Conservation (phyloP, 2,113 vertebrate genomes). For the Scytalopus superciliaris region DNA sequence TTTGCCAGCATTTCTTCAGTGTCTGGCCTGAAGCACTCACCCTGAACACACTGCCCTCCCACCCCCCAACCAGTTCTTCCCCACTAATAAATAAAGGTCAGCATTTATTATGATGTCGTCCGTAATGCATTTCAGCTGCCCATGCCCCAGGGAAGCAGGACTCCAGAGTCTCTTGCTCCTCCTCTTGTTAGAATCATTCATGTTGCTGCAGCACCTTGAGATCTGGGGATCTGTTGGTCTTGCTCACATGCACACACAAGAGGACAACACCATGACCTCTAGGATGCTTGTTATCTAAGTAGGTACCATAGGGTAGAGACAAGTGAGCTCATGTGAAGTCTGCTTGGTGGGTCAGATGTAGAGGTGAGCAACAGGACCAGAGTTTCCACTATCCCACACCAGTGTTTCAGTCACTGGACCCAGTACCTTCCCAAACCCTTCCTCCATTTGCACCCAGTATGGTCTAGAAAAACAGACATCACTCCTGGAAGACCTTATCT, state of each 20-base stretch:
- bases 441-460: not conserved
- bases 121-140: not conserved
- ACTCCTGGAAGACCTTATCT: not conserved
- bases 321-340: not conserved
- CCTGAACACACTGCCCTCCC: not conserved
- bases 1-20: not conserved
- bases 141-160: fast-evolving
- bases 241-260: not conserved
- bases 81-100: not conserved
- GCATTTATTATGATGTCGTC: not conserved
- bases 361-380: not conserved
- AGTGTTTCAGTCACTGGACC: not conserved
- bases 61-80: not conserved
- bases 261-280: not conserved
- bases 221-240: not conserved
- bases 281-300: not conserved
- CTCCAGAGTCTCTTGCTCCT: not conserved
- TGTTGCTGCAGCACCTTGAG: not conserved
- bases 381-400: not conserved
- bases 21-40: not conserved
- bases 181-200: not conserved
- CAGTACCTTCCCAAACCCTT: not conserved
- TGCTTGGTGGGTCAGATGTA: not conserved
- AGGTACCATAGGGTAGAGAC: not conserved
- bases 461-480: not conserved